These are phyloP conservation scores for Lycocerus yunnanus DNA, from an alignment of 2,888 invertebrate genomes.

Conservation along the genomic window DNA sequence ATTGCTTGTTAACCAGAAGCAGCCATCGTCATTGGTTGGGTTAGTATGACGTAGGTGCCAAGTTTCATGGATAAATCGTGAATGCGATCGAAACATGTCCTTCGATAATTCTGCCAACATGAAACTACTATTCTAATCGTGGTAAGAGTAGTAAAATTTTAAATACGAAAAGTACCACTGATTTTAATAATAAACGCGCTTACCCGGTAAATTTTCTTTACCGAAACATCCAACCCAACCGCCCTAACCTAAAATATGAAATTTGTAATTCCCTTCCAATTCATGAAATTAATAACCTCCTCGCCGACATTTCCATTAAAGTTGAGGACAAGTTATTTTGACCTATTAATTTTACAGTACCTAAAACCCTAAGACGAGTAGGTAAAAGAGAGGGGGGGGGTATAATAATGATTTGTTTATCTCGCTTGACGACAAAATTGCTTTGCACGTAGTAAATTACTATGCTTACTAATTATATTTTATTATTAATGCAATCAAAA, in stretches of 20 bases:
- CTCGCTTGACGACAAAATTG: slow-evolving; percentile 12
- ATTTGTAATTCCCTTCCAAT: neutral
- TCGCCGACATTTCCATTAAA: neutral
- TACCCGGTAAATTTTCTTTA: neutral
- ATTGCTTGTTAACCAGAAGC: no score
- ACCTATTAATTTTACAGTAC: slow-evolving; percentile 1
- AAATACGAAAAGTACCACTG: neutral
- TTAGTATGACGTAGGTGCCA: no score
- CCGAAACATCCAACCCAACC: neutral
- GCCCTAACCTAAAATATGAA: neutral
- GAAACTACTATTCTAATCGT: no score
- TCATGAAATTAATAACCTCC: neutral
- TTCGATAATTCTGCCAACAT: no score
- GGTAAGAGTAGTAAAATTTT: no score
- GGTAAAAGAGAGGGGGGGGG: neutral
- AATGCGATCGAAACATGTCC: no score
- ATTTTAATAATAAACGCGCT: neutral
- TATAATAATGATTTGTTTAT: slow-evolving; percentile 11
- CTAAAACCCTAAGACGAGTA: neutral
- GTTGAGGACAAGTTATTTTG: neutral
- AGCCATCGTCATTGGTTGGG: no score
- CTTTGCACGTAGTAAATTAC: slow-evolving; percentile 11
- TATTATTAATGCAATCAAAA: slow-evolving; percentile 19
- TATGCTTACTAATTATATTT: slow-evolving; percentile 14
- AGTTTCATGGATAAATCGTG: no score